A percentile compares a stretch with the other conserved stretches of the same genome.
These are phyloP conservation scores for Polietes domitor DNA, from an alignment of 2,888 invertebrate species.

Conservation along the genomic window DNA sequence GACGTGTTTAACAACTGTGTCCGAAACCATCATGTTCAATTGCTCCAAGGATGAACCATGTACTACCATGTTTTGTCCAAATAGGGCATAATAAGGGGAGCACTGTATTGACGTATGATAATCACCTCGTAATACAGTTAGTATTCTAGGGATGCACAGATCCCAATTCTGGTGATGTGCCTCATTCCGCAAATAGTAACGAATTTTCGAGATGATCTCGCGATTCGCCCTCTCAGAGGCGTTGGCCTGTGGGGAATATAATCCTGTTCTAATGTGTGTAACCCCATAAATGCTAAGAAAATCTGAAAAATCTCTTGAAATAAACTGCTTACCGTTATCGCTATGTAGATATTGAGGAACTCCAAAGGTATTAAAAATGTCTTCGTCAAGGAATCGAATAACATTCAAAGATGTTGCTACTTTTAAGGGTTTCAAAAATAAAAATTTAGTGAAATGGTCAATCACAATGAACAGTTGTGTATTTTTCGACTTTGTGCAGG, in stretches of 20 bases:
- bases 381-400: constrained; percentile 6
- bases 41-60: constrained; percentile 39
- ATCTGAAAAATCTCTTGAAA: constrained; percentile 50
- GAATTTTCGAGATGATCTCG: constrained; percentile 34
- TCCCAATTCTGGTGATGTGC: constrained; percentile 46
- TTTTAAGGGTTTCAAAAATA: constrained; percentile 24
- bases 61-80: constrained; percentile 50
- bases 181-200: constrained; percentile 29
- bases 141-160: constrained; percentile 26
- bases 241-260: constrained; percentile 53
- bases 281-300: constrained; percentile 30
- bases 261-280: constrained; percentile 47
- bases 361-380: constrained; percentile 26
- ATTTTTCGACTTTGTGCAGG: no score
- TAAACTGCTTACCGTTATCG: constrained; percentile 47
- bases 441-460: no score
- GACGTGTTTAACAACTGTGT: no score
- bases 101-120: constrained; percentile 44
- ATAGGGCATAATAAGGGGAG: constrained; percentile 47
- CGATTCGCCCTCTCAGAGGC: constrained; percentile 44
- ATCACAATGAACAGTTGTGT: no score
- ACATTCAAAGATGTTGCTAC: constrained; percentile 8
- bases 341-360: constrained; percentile 32
- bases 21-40: background rate
- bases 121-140: constrained; percentile 29